Base-by-base conservation (phyloP, 1,140 invertebrate genomes). In the Melipona quadrifasciata region DNA sequence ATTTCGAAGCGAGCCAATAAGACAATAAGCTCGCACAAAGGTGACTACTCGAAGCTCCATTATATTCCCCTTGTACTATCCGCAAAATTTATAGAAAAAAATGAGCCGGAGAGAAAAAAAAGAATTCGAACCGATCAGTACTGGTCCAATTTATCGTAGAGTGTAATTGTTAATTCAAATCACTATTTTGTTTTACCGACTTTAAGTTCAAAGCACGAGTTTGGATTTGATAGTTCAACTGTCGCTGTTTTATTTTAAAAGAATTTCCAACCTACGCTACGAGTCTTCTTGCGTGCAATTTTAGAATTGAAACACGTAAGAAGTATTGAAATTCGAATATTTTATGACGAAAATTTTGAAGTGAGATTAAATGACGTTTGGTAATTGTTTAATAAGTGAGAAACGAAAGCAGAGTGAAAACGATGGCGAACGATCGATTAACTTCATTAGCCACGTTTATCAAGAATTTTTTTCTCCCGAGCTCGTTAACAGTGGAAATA, bases 1-100 rank as follows among this genome's bases (percentile, higher is more conserved):
- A 90, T 90, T 90, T 90, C 84, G 81, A 88, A 90, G 89, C 82
- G 85, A 90, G 86, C 88, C 89, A 87, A 90, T 90, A 90, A 89
- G 88, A 90, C 85, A 89, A 90, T 90, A 90, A 90, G 80, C 88
- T 57, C 76, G 78, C 81, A 89, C 85, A 89, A 89, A 89, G 78
- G 85, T 74, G 81, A 80, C 80, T 80, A 79, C 84, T 89, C 71
- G 67, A 58, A 70, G 27, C 47, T 82, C 75, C 58, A 86, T 89
- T 89, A 86, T 86, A 88, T 80, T 64, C 76, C n/a, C 39, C 77
- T 34, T 86, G 76, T 70, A 86, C 67, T n/a, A 75, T 67, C 71
- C 71, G 55, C 78, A 24, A 65, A 53, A 86, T 87, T 79, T 88
- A 82, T 85, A 78, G 77, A 75, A 70, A 82, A n/a, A 87, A 82